Evolutionary conservation across 2,888 invertebrate genomes (phyloP), one percentile per base, ranked within the genome.

Genomic region (Dryobotodes eremita): DNA sequence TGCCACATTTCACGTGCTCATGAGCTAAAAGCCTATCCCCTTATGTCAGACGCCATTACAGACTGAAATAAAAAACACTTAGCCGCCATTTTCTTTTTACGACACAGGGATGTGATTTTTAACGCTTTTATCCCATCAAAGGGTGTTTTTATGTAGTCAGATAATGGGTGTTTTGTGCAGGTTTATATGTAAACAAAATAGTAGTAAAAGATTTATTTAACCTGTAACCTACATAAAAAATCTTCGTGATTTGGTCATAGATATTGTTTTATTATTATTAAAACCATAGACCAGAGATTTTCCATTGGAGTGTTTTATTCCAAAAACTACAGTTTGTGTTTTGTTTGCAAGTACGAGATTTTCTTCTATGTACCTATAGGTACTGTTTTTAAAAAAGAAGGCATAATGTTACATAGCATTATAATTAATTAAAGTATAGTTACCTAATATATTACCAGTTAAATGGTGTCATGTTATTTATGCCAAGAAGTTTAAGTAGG

Each of bases 11-110:
- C 83, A 85, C 83, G 69, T 81, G 82, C 85, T 86, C 75, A 87
- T 79, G 88, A 88, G 87, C 88, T 90, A 91, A 91, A 90, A 91
- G 90, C 89, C 85, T 88, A 86, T 88, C 79, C 80, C 77, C 83
- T 82, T 80, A 80, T 78, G 80, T 79, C 87, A 82, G 83, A 71
- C 78, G 84, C 91, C 90, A 91, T 92, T 91, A 92, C 83, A 74
- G 84, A 66, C 76, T 84, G 82, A 86, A 88, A 90, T 87, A 87
- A 89, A 88, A 90, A 90, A 86, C 91, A 91, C 91, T 92, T 90
- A 86, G 86, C 61, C 69, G 74, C 83, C 83, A 81, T 90, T 86
- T 82, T 82, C 76, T 79, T 83, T 84, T 80, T 77, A 83, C 74
- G 83, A 84, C 73, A 82, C 80, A 75, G 62, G 79, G 53, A 76